Base-by-base conservation (phyloP, 1,140 invertebrate species). In the Pentalonia nigronervosa region DNA sequence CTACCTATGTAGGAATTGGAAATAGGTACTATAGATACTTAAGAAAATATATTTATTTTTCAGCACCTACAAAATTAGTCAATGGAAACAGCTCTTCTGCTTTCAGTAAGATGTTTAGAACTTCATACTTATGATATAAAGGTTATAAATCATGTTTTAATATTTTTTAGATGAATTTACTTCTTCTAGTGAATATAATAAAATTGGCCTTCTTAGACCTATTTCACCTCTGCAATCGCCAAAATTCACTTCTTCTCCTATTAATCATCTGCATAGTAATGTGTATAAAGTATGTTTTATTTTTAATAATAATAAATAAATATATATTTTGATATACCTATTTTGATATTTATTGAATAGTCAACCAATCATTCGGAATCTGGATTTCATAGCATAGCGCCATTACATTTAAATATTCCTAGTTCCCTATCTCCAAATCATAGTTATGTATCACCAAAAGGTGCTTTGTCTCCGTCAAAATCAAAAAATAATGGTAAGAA, bases 361-460 rank as follows among this genome's bases (percentile, higher is more conserved):
- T 60, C 91, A 41, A 93, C 91, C 23, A 93, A 93, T 30, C 48
- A 56, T 86, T 93, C 34, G 25, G 91, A 93, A 93, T 93, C 91
- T 53, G 91, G 91, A 53, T 93, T 93, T 93, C 91, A 53, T 84
- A 84, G 91, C 23, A 81, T 93, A 36, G 86, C 91, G 2, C 91
- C 91, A n/a, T 84, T 93, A 93, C 91, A 93, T 50, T 93, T 93
- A 84, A 93, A 93, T 83, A 93, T 93, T 53, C 91, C 91, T 50
- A 93, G 81, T 53, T 93, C 91, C 25, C 48, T 93, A 41, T 93
- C 91, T 8, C 91, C 91, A 84, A 93, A 84, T 41, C 47, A 86
- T 41, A 93, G 81, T 93, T 93, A 93, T 84, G 36, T 53, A 41
- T 93, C 91, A 50, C 91, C 91, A n/a, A 93, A 86, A 86, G 86